Conservation (phyloP, 1,140 invertebrate genomes). For the Gonioctena quinquepunctata region DNA sequence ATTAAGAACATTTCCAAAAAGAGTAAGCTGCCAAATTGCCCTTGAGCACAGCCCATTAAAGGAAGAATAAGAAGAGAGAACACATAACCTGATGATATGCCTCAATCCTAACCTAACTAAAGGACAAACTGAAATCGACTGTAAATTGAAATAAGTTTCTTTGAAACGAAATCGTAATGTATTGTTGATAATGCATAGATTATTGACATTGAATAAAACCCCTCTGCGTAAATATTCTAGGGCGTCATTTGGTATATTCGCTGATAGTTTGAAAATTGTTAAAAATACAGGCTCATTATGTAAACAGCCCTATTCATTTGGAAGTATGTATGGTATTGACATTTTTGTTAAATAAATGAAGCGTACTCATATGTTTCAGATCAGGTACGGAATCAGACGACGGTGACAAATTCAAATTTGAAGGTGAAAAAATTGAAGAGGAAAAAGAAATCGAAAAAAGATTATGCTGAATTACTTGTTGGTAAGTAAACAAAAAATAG, state of each 20-base stretch:
- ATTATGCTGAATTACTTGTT: slow-evolving; percentile 60
- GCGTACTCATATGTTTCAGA: slow-evolving; percentile 17
- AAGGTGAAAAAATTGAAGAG: slow-evolving; percentile 38
- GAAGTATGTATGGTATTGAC: background rate
- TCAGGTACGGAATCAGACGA: slow-evolving; percentile 38
- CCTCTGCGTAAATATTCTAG: background rate
- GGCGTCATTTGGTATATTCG: background rate
- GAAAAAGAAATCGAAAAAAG: slow-evolving; percentile 54
- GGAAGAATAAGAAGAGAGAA: too few species aligned
- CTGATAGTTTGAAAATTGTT: background rate
- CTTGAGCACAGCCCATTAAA: too few species aligned
- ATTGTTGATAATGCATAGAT: slow-evolving; percentile 19
- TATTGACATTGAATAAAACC: slow-evolving; percentile 1
- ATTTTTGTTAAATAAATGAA: background rate
- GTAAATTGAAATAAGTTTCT: background rate
- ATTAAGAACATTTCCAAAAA: too few species aligned
- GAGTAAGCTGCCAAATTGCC: too few species aligned
- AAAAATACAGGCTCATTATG: slow-evolving; percentile 34
- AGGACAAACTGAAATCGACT: too few species aligned
- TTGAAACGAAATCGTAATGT: background rate
- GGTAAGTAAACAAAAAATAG: slow-evolving; percentile 58
- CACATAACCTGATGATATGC: background rate
- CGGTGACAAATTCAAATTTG: slow-evolving; percentile 36
- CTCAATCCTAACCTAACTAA: background rate
- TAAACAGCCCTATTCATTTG: slow-evolving; percentile 32